Percentiles rank a stretch among this genome's conserved stretches.
phyloP scores from a whole-genome alignment of 2,113 vertebrate genomes.

The Hoplias malabaricus region DNA sequence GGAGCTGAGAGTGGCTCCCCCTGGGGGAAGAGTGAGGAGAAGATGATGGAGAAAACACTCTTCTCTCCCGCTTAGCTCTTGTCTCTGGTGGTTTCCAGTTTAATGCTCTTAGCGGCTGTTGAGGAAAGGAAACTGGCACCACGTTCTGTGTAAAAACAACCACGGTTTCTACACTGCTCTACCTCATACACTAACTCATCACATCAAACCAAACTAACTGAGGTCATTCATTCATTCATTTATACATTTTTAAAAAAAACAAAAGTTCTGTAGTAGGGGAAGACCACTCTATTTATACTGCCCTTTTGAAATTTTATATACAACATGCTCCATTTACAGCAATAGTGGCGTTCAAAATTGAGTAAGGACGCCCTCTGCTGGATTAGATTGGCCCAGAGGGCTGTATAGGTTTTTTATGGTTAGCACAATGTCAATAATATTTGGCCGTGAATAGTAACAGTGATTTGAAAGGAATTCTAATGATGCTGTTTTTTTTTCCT shows the following conservation, averaged over 20 bases:
- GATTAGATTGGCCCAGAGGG: neutral
- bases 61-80: conserved; percentile 51
- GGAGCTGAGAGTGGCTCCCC: conserved; percentile 11
- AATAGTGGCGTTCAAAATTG: neutral
- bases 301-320: neutral
- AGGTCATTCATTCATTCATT: too few relatives aligned
- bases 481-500: too few relatives aligned
- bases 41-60: conserved; percentile 38
- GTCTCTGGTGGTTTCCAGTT: conserved; percentile 67
- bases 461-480: too few relatives aligned
- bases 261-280: neutral
- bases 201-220: conserved; percentile 22
- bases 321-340: neutral
- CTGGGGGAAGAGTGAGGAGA: conserved; percentile 28
- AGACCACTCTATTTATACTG: neutral
- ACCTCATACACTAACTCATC: conserved; percentile 31
- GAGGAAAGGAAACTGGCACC: conserved; percentile 71
- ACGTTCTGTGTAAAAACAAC: conserved; percentile 69
- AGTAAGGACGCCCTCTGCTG: conserved; percentile 28
- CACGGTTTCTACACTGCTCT: conserved; percentile 45
- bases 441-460: too few relatives aligned
- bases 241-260: too few relatives aligned
- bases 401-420: neutral
- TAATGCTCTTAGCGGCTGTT: conserved; percentile 75
- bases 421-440: too few relatives aligned